Base-by-base conservation (phyloP, 2,888 invertebrate genomes). In the Iselma pallidipennis region DNA sequence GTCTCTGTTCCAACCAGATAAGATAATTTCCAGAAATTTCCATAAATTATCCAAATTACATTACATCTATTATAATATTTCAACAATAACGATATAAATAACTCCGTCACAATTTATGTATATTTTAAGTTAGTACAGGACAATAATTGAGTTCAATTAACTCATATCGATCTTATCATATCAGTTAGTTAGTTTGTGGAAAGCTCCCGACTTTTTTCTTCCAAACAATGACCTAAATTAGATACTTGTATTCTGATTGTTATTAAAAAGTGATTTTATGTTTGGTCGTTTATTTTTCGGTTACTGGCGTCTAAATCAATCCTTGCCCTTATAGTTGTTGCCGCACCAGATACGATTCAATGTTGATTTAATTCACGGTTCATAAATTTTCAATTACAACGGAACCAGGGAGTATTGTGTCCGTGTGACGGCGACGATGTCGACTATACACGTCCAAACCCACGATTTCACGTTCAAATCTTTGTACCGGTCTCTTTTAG, bases 371-470 rank as follows among this genome's bases (percentile, higher is more conserved):
- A 53, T 59, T 52, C 25, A 59, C 59, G 59, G 55, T 49, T 59
- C 59, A 59, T 59, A 59, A 59, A 59, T 59, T 59, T 59, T 59
- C 59, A 55, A 59, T 55, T 45, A 55, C 33, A 31, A 28, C 28
- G 6, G 29, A 28, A 51, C 5, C 51, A 10, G 9, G 16, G 51
- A 23, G 9, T 21, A 29, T 51, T 51, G 28, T 31, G 31, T 10
- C 9, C 51, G 28, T 19, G 19, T 26, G 31, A 29, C 28, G 51
- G 10, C 16, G 42, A n/a, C 42, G 16, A 16, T 16, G 16, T 51
- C 51, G 42, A 37, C 4, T 37, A 4, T 16, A n/a, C n/a, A n/a
- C 26, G 14, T 29, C 14, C 51, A 19, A 51, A 51, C 28, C 29
- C 19, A 51, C 51, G n/a, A n/a, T n/a, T n/a, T n/a, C n/a, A n/a